Evolutionary conservation across 2,113 vertebrate species (phyloP).

Genomic region (Strix aluco): DNA sequence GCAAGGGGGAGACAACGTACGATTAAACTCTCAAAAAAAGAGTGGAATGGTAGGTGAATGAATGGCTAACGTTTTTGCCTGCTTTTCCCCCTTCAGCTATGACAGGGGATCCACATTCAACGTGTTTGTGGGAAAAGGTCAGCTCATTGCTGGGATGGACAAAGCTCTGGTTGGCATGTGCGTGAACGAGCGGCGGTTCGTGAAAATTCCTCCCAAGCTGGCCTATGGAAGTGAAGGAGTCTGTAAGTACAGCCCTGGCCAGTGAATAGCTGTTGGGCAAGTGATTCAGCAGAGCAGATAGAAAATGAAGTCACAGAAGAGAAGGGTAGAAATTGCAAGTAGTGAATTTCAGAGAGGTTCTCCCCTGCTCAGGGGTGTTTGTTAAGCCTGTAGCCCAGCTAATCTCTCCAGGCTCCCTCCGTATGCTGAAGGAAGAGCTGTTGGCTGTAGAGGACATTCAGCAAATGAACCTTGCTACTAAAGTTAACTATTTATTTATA

Average conservation of each 20-base stretch:
- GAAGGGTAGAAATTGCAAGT: background rate
- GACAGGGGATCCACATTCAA: conserved; percentile 94
- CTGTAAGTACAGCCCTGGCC: conserved; percentile 69
- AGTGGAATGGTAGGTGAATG: background rate
- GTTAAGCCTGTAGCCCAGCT: background rate
- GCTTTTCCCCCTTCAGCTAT: conserved; percentile 78
- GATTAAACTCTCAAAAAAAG: background rate
- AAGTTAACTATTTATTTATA: background rate
- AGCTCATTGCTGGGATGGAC: conserved; percentile 95
- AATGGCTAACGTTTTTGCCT: background rate
- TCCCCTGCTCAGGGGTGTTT: background rate
- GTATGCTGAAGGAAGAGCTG: background rate
- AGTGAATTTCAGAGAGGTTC: background rate
- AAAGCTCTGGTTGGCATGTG: conserved; percentile 95
- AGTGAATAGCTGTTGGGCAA: background rate
- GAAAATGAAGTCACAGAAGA: background rate
- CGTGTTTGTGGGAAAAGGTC: conserved; percentile 90
- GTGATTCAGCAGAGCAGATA: background rate
- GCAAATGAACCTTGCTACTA: fast-evolving
- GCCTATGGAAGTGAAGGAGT: conserved; percentile 90
- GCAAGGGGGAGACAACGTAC: background rate
- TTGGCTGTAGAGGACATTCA: background rate
- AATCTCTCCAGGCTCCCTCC: background rate
- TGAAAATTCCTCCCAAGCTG: conserved; percentile 89
- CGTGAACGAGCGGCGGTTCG: conserved; percentile 89